A percentile compares a stretch with the other conserved stretches of the same genome.
Conservation (phyloP, 2,888 invertebrate genomes). For the Tachina grossa region DNA sequence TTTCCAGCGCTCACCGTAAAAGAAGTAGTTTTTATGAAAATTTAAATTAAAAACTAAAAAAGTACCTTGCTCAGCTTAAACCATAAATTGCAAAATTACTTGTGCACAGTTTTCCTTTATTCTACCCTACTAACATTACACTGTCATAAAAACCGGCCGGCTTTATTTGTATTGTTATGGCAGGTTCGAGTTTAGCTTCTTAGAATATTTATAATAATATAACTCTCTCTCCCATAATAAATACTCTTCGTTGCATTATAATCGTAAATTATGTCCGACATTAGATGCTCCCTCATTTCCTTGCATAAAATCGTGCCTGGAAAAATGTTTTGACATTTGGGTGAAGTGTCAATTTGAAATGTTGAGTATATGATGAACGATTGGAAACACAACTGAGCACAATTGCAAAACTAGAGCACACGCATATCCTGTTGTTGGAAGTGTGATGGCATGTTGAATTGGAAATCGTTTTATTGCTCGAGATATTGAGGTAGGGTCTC, state of each 20-base stretch:
- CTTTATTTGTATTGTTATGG: conserved; percentile 71
- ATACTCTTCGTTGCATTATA: conserved; percentile 9
- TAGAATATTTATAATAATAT: background rate
- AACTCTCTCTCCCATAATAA: background rate
- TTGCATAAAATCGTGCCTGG: conserved; percentile 43
- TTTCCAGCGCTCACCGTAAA: too few relatives aligned
- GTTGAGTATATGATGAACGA: conserved; percentile 44
- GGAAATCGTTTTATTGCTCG: conserved; percentile 42
- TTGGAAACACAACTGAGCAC: background rate
- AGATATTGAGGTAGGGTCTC: conserved; percentile 68
- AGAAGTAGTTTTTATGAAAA: too few relatives aligned
- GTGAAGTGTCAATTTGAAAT: conserved; percentile 64
- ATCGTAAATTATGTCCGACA: conserved; percentile 40
- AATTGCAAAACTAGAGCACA: conserved; percentile 64
- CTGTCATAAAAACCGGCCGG: conserved; percentile 73
- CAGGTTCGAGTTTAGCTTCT: conserved; percentile 72
- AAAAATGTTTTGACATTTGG: conserved; percentile 64
- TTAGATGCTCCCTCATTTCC: conserved; percentile 14
- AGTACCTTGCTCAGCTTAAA: background rate
- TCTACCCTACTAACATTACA: background rate
- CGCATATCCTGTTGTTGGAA: conserved; percentile 62
- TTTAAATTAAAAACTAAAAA: too few relatives aligned
- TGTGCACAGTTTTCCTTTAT: background rate
- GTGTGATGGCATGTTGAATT: conserved; percentile 66
- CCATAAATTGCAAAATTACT: background rate